Evolutionary conservation across 2,888 invertebrate genomes (phyloP).

Genomic region (Rhimphoctona megacephalus): DNA sequence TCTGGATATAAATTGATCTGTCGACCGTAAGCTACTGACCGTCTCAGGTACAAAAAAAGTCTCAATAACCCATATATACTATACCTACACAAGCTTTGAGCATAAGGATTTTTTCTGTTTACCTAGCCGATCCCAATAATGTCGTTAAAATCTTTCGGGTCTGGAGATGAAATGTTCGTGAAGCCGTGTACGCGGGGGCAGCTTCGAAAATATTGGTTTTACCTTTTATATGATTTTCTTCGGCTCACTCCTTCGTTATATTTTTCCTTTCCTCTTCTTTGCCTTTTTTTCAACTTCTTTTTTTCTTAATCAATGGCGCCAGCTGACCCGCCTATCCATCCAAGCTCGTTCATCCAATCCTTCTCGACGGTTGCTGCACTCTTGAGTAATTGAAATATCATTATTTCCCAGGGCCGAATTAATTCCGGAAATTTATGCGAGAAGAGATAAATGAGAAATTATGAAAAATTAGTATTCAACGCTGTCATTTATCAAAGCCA

Average conservation of each 20-base stretch:
- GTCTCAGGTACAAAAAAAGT: slow-evolving; percentile 29
- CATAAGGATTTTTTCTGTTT: slow-evolving; percentile 71
- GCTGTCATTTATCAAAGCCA: background rate
- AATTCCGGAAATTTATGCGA: background rate
- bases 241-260: slow-evolving; percentile 46
- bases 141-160: slow-evolving; percentile 72
- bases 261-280: slow-evolving; percentile 43
- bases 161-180: slow-evolving; percentile 50
- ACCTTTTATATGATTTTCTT: slow-evolving; percentile 69
- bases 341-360: slow-evolving; percentile 18
- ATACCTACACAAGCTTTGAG: slow-evolving; percentile 34
- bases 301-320: slow-evolving; percentile 61
- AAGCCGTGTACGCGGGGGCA: slow-evolving; percentile 64
- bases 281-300: slow-evolving; percentile 43
- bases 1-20: slow-evolving; percentile 31
- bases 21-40: slow-evolving; percentile 43
- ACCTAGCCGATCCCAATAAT: slow-evolving; percentile 74
- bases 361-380: background rate
- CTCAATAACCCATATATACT: slow-evolving; percentile 14
- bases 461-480: background rate
- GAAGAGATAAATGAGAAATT: slow-evolving; percentile 1
- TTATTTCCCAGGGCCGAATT: slow-evolving; percentile 2
- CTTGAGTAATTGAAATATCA: slow-evolving; percentile 25
- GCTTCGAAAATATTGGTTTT: slow-evolving; percentile 74
- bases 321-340: slow-evolving; percentile 63